These are phyloP conservation scores for Siniperca undulata DNA, from an alignment of 2,797 vertebrate genomes.

Conservation along the genomic window DNA sequence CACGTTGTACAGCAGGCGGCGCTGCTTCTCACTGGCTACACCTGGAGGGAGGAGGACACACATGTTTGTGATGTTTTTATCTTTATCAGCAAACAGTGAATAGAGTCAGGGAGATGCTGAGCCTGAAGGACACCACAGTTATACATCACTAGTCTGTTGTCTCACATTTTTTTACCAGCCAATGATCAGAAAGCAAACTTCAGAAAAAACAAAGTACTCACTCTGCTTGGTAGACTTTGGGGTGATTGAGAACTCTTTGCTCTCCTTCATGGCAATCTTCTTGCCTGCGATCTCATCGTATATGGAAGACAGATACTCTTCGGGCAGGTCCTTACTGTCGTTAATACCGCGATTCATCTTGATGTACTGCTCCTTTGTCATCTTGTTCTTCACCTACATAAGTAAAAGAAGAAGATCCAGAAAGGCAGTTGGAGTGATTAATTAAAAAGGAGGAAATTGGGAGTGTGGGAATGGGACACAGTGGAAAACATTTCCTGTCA, in stretches of 20 bases:
- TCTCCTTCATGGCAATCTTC: constrained; percentile 97
- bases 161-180: background rate
- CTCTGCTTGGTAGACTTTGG: constrained; percentile 94
- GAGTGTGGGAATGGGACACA: background rate
- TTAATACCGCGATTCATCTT: constrained; percentile 99
- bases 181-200: background rate
- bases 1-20: constrained; percentile 94
- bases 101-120: background rate
- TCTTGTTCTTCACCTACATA: constrained; percentile 96
- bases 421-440: background rate
- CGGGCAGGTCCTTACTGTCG: constrained; percentile 96
- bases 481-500: background rate
- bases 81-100: background rate
- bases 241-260: constrained; percentile 93
- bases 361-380: constrained; percentile 99
- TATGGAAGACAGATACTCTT: constrained; percentile 96
- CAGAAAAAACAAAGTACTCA: constrained; percentile 77
- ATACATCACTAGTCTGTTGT: background rate
- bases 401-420: background rate
- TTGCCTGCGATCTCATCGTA: constrained; percentile 97
- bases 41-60: constrained; percentile 68
- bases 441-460: background rate
- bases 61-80: background rate
- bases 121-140: background rate
- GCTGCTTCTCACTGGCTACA: constrained; percentile 94